Conservation (phyloP, 2,888 invertebrate species). For the Netelia inedita region DNA sequence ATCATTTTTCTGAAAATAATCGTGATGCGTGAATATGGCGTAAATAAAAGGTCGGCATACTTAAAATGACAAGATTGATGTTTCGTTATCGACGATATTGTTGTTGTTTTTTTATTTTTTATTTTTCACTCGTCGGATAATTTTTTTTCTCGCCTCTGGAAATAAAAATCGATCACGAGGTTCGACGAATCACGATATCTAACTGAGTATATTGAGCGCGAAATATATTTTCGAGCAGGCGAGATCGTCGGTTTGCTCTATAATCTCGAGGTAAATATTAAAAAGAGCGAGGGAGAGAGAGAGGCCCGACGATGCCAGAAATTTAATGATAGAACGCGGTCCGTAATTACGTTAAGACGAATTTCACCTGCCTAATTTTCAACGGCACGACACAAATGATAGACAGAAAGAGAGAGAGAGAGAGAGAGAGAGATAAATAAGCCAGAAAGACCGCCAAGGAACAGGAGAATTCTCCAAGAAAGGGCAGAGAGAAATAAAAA, state of each 20-base stretch:
- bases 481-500: background rate
- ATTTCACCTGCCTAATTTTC: constrained; percentile 44
- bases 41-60: constrained; percentile 55
- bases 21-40: background rate
- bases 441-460: background rate
- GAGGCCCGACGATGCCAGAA: constrained; percentile 4
- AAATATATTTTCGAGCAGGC: constrained; percentile 28
- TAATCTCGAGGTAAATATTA: constrained; percentile 40
- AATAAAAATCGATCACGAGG: background rate
- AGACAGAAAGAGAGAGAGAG: constrained; percentile 22
- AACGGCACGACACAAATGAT: background rate
- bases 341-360: constrained; percentile 42
- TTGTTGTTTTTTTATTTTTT: constrained; percentile 4
- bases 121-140: constrained; percentile 21
- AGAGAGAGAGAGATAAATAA: background rate
- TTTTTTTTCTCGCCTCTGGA: constrained; percentile 10
- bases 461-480: background rate
- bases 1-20: background rate
- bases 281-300: background rate
- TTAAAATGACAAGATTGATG: constrained; percentile 64
- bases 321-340: constrained; percentile 57
- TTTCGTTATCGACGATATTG: constrained; percentile 44
- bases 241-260: constrained; percentile 36
- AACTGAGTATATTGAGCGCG: constrained; percentile 51
- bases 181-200: constrained; percentile 51